phyloP scores from a whole-genome alignment of 1,140 invertebrate genomes.

The Thaumetopoea pityocampa region DNA sequence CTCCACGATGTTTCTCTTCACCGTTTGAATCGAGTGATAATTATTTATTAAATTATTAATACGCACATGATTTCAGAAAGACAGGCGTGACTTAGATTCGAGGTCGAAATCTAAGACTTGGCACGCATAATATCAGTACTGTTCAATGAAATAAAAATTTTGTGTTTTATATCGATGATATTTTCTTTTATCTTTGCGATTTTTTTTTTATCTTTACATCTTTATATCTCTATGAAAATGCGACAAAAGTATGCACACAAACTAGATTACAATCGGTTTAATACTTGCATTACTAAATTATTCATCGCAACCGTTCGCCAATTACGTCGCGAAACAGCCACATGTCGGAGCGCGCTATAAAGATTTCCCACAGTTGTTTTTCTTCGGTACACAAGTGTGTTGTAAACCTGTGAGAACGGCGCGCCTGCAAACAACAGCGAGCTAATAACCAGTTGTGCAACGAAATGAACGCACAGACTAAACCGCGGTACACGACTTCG shows the following conservation, averaged over 20 bases:
- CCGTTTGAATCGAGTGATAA: too few relatives aligned
- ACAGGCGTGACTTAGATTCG: too few relatives aligned
- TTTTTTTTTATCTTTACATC: too few relatives aligned
- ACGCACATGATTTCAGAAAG: too few relatives aligned
- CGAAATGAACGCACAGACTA: constrained; percentile 26
- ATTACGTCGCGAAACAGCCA: constrained; percentile 25
- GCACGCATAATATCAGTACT: too few relatives aligned
- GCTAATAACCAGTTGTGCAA: constrained; percentile 43
- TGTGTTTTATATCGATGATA: too few relatives aligned
- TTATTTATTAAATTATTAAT: too few relatives aligned
- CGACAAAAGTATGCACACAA: not conserved
- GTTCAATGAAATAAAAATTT: too few relatives aligned
- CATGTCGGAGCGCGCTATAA: constrained; percentile 23
- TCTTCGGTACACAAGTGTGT: constrained; percentile 21
- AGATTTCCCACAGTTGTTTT: constrained; percentile 41
- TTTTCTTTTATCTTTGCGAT: too few relatives aligned
- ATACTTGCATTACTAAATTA: constrained; percentile 14
- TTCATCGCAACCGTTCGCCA: constrained; percentile 23
- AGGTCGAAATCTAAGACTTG: too few relatives aligned
- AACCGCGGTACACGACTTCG: constrained; percentile 20
- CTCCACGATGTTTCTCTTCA: too few relatives aligned
- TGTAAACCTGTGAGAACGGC: constrained; percentile 34
- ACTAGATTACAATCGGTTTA: constrained; percentile 7
- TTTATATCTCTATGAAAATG: too few relatives aligned
- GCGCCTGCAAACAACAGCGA: constrained; percentile 28